phyloP scores from a whole-genome alignment of 2,888 invertebrate species.

The Sacculina carcini region DNA sequence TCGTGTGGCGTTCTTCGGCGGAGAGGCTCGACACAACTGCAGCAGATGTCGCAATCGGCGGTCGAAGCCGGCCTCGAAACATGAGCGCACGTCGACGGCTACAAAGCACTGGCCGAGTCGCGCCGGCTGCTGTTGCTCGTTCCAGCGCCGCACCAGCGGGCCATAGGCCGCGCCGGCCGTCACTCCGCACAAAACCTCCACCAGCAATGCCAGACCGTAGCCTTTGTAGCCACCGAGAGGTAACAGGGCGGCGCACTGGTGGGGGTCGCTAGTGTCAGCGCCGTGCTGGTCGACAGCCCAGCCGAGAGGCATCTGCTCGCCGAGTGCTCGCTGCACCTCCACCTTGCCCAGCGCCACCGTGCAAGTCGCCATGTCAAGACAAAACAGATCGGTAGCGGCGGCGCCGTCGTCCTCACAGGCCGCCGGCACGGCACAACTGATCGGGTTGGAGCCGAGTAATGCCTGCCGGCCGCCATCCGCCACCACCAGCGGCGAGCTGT shows the following conservation, averaged over 20 bases:
- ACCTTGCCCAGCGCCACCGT: slow-evolving; percentile 80
- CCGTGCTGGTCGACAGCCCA: slow-evolving; percentile 55
- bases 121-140: slow-evolving; percentile 33
- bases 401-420: too few species aligned
- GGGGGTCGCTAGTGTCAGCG: slow-evolving; percentile 35
- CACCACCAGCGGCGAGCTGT: slow-evolving; percentile 65
- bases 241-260: slow-evolving; percentile 19
- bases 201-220: slow-evolving; percentile 54
- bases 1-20: slow-evolving; percentile 31
- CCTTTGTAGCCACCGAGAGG: slow-evolving; percentile 58
- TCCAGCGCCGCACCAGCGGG: slow-evolving; percentile 53
- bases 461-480: slow-evolving; percentile 42
- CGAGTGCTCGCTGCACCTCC: slow-evolving; percentile 54
- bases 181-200: slow-evolving; percentile 68
- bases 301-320: slow-evolving; percentile 43
- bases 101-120: slow-evolving; percentile 71
- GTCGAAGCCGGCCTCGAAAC: slow-evolving; percentile 57
- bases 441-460: slow-evolving; percentile 67
- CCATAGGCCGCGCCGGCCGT: slow-evolving; percentile 43
- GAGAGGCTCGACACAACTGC: slow-evolving; percentile 33
- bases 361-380: slow-evolving; percentile 86
- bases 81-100: slow-evolving; percentile 49
- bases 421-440: slow-evolving; percentile 53
- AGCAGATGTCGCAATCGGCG: slow-evolving; percentile 44
- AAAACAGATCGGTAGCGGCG: slow-evolving; percentile 40